Percentiles rank a stretch among this genome's conserved stretches.
phyloP scores from a whole-genome alignment of 2,797 vertebrate species.

The Sebastes minor region DNA sequence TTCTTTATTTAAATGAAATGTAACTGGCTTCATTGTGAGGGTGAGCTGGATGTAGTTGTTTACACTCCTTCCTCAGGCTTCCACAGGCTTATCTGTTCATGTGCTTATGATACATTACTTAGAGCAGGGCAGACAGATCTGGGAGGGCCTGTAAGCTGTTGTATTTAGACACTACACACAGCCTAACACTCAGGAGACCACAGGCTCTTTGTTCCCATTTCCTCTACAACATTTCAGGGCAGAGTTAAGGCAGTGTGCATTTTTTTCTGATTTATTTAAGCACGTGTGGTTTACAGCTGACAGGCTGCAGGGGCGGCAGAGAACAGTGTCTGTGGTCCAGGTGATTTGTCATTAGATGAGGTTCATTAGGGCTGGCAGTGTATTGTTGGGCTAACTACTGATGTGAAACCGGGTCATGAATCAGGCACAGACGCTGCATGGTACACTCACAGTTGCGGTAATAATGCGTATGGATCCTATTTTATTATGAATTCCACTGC shows the following conservation, averaged over 20 bases:
- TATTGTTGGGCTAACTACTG: conserved; percentile 63
- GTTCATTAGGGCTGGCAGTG: conserved; percentile 64
- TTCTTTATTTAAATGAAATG: conserved; percentile 3
- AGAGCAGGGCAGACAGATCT: conserved; percentile 54
- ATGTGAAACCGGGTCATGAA: conserved; percentile 67
- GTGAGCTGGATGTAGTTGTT: conserved; percentile 23
- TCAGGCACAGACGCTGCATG: conserved; percentile 42
- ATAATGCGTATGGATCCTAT: conserved; percentile 45
- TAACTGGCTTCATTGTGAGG: conserved; percentile 7
- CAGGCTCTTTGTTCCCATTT: conserved; percentile 62
- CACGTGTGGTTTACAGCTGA: conserved; percentile 59
- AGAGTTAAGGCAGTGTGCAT: conserved; percentile 46
- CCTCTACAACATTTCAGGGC: conserved; percentile 48
- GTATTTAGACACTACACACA: conserved; percentile 62
- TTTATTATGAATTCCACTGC: conserved; percentile 24
- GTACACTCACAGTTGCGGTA: conserved; percentile 17
- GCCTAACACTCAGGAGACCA: conserved; percentile 55
- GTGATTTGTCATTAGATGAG: conserved; percentile 75
- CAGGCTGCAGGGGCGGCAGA: conserved; percentile 49
- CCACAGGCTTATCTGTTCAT: conserved; percentile 54
- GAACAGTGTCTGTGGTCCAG: conserved; percentile 60
- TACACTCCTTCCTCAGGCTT: conserved; percentile 24
- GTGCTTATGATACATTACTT: conserved; percentile 55
- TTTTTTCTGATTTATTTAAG: conserved; percentile 55
- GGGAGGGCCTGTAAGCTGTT: conserved; percentile 57